These are phyloP conservation scores for Cybosia mesomella DNA, from an alignment of 2,888 invertebrate genomes.

Conservation along the genomic window DNA sequence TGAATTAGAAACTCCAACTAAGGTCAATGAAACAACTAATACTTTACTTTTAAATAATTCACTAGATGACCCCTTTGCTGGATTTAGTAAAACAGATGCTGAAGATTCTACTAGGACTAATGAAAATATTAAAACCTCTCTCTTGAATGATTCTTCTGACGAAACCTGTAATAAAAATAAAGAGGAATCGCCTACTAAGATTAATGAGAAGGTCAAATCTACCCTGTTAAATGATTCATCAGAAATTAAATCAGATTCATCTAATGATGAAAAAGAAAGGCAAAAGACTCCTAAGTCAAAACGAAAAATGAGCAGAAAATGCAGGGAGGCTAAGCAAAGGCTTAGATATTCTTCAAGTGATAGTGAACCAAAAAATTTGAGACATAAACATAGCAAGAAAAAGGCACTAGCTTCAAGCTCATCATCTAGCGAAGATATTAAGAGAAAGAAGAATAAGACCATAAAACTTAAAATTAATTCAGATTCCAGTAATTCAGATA, in stretches of 20 bases:
- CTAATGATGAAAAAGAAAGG: conserved; percentile 43
- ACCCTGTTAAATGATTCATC: conserved; percentile 52
- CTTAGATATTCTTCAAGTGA: conserved; percentile 74
- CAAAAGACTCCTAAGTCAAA: conserved; percentile 53
- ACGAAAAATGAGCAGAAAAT: conserved; percentile 69
- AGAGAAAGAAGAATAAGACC: conserved; percentile 37
- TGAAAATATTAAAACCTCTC: conserved; percentile 45
- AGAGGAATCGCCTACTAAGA: conserved; percentile 32
- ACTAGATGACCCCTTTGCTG: conserved; percentile 19
- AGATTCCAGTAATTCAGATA: conserved; percentile 30
- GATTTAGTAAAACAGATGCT: conserved; percentile 50
- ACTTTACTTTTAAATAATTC: conserved; percentile 11
- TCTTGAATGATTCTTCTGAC: conserved; percentile 53
- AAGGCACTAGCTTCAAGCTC: conserved; percentile 39
- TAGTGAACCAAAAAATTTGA: conserved; percentile 63
- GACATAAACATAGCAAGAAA: conserved; percentile 22
- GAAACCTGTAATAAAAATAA: conserved; percentile 51
- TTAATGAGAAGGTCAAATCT: conserved; percentile 47
- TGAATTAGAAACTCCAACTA: neutral
- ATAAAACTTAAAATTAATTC: conserved; percentile 20
- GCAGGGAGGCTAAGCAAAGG: conserved; percentile 74
- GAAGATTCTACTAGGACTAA: conserved; percentile 25
- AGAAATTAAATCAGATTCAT: conserved; percentile 37
- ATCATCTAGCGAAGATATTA: conserved; percentile 55
- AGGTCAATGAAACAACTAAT: conserved; percentile 3